Base-by-base conservation (phyloP, 2,888 invertebrate species). In the Campopleginae sp. region DNA sequence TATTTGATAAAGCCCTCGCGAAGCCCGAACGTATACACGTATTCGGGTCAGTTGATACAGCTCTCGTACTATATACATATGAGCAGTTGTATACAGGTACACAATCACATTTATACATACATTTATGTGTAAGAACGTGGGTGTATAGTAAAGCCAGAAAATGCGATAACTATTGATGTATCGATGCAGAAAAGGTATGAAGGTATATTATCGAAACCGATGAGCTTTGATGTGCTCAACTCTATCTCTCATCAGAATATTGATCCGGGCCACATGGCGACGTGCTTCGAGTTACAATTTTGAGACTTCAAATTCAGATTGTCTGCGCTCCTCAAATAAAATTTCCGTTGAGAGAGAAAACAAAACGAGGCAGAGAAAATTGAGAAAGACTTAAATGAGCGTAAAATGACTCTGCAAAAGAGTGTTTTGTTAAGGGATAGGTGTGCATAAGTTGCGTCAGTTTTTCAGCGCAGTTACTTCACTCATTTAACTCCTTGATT, bases 1-100 rank as follows among this genome's bases (percentile, higher is more conserved):
- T 82, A 85, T 85, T 85, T 85, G 82, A 85, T 85, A 85, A 82
- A 85, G 82, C 76, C 76, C 72, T 72, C 58, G 79, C 82, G 76
- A 82, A 51, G 46, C 76, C 27, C 71, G 63, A 75, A 12, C 85
- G 76, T 61, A 76, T 72, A 66, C 70, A 71, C 42, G 82, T 76
- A 82, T 85, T 82, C 80, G 80, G 82, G 72, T 85, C 80, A 80
- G 85, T 82, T 82, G 82, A 85, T 85, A 80, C 68, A 77, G 61
- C 58, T 65, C 65, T 54, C 61, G 76, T 76, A 31, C 61, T 58
- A 27, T 58, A 27, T 71, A 80, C 76, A 66, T 61, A 82, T 46
- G 65, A 70, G 46, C 70, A 44, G 31, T 38, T 33, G 46, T 31
- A 33, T 65, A 38, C 42, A 38, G 33, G 44, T 23, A 63, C 19